These are phyloP conservation scores for Vollenhovia emeryi DNA, from an alignment of 1,140 invertebrate species.

Conservation along the genomic window DNA sequence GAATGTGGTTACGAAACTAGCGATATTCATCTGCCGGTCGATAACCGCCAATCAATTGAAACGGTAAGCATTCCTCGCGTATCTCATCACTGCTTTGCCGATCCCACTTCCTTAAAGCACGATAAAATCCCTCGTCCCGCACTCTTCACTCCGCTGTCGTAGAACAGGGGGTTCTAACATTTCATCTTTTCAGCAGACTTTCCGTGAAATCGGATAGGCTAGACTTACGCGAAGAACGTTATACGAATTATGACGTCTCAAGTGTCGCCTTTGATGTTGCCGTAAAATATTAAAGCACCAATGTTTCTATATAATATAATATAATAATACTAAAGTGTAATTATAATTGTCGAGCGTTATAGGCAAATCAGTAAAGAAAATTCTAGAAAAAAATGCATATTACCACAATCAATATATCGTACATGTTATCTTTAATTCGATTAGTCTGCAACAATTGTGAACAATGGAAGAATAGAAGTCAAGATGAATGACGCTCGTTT, in stretches of 20 bases:
- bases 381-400: background rate
- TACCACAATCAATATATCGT: background rate
- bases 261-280: constrained; percentile 5
- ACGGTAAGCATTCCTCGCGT: background rate
- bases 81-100: background rate
- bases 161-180: constrained; percentile 30
- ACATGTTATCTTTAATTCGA: background rate
- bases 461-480: background rate
- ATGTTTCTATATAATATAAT: too few relatives aligned
- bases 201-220: constrained; percentile 35
- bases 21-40: background rate
- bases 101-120: background rate
- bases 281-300: background rate
- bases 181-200: constrained; percentile 42
- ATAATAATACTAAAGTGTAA: background rate
- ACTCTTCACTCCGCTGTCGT: background rate
- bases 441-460: too few relatives aligned
- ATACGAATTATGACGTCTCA: constrained; percentile 25
- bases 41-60: background rate
- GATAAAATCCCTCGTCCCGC: constrained; percentile 12
- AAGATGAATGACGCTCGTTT: constrained; percentile 5
- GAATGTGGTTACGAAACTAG: background rate
- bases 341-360: background rate
- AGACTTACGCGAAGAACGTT: constrained; percentile 30
- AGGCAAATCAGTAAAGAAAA: background rate